These are phyloP conservation scores for Pachyramphus minor DNA, from an alignment of 2,113 vertebrate genomes.

Conservation along the genomic window DNA sequence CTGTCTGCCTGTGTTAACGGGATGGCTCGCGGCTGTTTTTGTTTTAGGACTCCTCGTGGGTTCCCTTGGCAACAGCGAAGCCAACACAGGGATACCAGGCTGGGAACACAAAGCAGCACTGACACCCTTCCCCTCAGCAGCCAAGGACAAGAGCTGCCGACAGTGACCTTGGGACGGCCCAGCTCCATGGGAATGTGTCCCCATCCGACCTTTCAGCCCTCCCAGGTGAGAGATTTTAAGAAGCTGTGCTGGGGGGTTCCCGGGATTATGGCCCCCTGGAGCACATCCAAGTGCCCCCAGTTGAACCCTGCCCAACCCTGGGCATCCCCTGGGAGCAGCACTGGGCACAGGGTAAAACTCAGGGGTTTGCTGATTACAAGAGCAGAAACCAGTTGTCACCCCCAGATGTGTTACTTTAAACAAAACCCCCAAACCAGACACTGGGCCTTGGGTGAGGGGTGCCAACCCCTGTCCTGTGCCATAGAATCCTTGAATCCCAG, in stretches of 20 bases:
- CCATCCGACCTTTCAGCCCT: not conserved
- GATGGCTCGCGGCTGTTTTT: not conserved
- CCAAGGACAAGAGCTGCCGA: not conserved
- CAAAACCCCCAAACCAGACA: not conserved
- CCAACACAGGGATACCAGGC: not conserved
- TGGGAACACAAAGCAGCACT: not conserved
- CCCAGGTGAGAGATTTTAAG: not conserved
- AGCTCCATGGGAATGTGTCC: fast-evolving
- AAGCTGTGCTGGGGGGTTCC: not conserved
- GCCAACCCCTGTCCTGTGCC: not conserved
- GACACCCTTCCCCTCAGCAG: not conserved
- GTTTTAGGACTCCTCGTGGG: not conserved
- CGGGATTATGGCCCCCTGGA: not conserved
- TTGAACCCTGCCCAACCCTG: not conserved
- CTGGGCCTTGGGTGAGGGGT: not conserved
- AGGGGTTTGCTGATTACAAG: not conserved
- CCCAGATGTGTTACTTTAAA: not conserved
- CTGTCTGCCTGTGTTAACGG: not conserved
- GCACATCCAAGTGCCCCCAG: not conserved
- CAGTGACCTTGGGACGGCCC: not conserved
- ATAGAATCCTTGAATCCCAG: not conserved
- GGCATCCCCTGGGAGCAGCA: not conserved
- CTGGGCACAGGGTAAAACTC: too few relatives aligned
- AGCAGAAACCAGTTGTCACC: not conserved
- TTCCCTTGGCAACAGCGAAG: slow-evolving; percentile 26